A percentile compares a stretch with the other conserved stretches of the same genome.
Evolutionary conservation across 2,888 invertebrate species (phyloP).

Genomic region (Eubasilissa splendida): DNA sequence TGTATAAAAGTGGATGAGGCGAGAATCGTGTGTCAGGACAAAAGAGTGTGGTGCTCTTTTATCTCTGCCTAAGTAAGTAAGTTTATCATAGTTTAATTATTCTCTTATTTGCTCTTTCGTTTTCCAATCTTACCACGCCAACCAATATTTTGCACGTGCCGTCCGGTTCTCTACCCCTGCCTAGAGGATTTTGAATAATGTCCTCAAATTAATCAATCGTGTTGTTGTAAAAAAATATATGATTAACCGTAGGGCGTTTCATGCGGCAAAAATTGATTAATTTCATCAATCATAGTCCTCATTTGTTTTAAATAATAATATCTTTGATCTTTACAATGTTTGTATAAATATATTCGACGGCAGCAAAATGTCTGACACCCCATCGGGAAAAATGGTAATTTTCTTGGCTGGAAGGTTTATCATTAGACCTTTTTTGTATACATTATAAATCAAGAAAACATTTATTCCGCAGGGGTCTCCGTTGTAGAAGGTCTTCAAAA

Average conservation of each 20-base stretch:
- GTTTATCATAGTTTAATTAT: too few species aligned
- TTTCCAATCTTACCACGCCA: too few species aligned
- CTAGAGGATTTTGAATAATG: slow-evolving; percentile 16
- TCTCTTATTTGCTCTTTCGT: too few species aligned
- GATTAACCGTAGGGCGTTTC: slow-evolving; percentile 27
- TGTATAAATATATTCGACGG: slow-evolving; percentile 29
- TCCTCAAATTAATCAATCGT: slow-evolving; percentile 32
- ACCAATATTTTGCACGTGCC: too few species aligned
- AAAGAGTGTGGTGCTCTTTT: too few species aligned
- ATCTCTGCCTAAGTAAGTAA: too few species aligned
- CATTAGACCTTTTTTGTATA: slow-evolving; percentile 42
- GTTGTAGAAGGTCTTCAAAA: neutral
- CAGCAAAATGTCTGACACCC: slow-evolving; percentile 46
- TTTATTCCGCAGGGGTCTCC: slow-evolving; percentile 49
- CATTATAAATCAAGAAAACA: slow-evolving; percentile 55
- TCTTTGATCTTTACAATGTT: neutral
- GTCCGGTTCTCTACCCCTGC: too few species aligned
- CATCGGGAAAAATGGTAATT: slow-evolving; percentile 57
- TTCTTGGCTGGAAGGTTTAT: slow-evolving; percentile 48
- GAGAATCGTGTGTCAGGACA: too few species aligned
- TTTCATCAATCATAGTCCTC: slow-evolving; percentile 38
- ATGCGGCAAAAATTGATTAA: slow-evolving; percentile 39
- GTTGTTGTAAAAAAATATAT: slow-evolving; percentile 24
- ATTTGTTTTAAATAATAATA: slow-evolving; percentile 38
- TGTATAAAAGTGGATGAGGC: too few species aligned